A percentile compares a stretch with the other conserved stretches of the same genome.
phyloP scores from a whole-genome alignment of 2,888 invertebrate species.

The Drosophila nigricruria region DNA sequence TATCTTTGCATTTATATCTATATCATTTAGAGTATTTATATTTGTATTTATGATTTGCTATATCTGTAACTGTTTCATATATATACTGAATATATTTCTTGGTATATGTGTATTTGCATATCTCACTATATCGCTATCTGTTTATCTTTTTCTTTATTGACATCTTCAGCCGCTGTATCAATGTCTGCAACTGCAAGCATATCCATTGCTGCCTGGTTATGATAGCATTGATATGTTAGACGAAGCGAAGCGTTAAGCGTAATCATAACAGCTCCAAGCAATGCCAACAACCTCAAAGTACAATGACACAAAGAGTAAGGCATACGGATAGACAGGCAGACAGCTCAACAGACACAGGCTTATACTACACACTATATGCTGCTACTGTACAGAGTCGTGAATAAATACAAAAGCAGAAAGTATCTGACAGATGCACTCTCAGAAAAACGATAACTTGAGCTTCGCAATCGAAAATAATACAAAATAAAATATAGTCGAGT shows the following conservation, averaged over 20 bases:
- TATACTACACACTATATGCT: constrained; percentile 2
- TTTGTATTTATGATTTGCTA: too few relatives aligned
- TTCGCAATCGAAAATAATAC: background rate
- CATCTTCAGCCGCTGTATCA: background rate
- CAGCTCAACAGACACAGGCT: background rate
- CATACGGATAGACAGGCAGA: constrained; percentile 4
- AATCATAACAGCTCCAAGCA: constrained; percentile 27
- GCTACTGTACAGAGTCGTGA: constrained; percentile 44
- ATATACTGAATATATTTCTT: too few relatives aligned
- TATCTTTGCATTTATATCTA: too few relatives aligned
- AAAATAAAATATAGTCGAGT: background rate
- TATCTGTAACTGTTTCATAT: too few relatives aligned
- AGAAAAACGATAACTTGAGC: background rate
- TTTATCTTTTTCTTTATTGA: background rate
- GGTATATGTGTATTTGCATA: too few relatives aligned
- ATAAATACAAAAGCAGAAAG: constrained; percentile 52
- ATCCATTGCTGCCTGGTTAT: constrained; percentile 17
- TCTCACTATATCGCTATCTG: too few relatives aligned
- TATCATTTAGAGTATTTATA: too few relatives aligned
- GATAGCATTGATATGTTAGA: constrained; percentile 30
- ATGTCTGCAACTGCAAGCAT: constrained; percentile 4
- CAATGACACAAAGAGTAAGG: constrained; percentile 27
- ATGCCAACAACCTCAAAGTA: constrained; percentile 39
- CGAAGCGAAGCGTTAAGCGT: constrained; percentile 16
- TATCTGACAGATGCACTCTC: constrained; percentile 40